Percentiles rank a stretch among this genome's conserved stretches.
These are phyloP conservation scores for Drosophila austrosaltans DNA, from an alignment of 2,888 invertebrate species.

Conservation along the genomic window DNA sequence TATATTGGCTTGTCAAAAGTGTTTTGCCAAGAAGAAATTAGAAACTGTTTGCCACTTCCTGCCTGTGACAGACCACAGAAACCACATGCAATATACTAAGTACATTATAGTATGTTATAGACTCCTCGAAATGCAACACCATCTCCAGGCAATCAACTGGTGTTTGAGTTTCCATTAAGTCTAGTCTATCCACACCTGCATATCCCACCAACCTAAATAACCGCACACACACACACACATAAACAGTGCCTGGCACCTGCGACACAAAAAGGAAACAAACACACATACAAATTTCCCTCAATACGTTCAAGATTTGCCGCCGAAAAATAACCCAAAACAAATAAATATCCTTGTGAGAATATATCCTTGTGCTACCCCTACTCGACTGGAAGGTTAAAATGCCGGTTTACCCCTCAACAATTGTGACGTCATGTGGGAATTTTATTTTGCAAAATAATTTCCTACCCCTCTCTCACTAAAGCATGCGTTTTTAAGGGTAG, in stretches of 20 bases:
- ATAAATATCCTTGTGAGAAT: slow-evolving; percentile 34
- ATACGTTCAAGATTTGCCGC: slow-evolving; percentile 46
- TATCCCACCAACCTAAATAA: slow-evolving; percentile 7
- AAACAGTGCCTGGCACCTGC: slow-evolving; percentile 24
- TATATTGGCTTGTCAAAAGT: slow-evolving; percentile 61
- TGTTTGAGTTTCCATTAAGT: slow-evolving; percentile 78
- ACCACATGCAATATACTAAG: slow-evolving; percentile 67
- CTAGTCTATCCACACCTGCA: slow-evolving; percentile 25
- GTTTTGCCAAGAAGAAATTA: slow-evolving; percentile 56
- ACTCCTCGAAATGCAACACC: slow-evolving; percentile 54
- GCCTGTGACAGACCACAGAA: slow-evolving; percentile 49
- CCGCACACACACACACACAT: slow-evolving; percentile 38
- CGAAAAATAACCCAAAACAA: slow-evolving; percentile 71
- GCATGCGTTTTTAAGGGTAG: neutral
- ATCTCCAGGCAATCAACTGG: slow-evolving; percentile 77
- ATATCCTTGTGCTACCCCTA: slow-evolving; percentile 17
- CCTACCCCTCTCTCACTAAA: slow-evolving; percentile 28
- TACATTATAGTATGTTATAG: slow-evolving; percentile 8
- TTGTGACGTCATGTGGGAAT: slow-evolving; percentile 56
- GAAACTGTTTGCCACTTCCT: slow-evolving; percentile 46
- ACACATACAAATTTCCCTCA: slow-evolving; percentile 20
- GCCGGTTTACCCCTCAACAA: slow-evolving; percentile 43
- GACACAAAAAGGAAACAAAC: slow-evolving; percentile 10
- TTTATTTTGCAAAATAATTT: slow-evolving; percentile 7
- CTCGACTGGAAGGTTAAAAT: slow-evolving; percentile 37